Evolutionary conservation across 2,797 vertebrate genomes (phyloP).

Genomic region (Neomorphus geoffroyi): DNA sequence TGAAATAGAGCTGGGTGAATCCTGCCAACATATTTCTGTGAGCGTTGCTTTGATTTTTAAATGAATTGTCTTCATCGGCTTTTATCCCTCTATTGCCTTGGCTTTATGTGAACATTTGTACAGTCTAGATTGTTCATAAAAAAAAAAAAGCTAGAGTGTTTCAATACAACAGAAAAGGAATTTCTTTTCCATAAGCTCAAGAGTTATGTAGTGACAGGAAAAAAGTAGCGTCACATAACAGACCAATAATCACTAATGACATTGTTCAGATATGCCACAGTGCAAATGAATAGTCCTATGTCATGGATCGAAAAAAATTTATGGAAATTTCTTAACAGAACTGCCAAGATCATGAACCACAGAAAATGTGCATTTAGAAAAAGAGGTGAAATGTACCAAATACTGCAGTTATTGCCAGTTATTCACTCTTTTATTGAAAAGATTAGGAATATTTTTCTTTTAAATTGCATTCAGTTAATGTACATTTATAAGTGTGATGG

Average conservation of each 20-base stretch:
- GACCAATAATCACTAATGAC: constrained; percentile 18
- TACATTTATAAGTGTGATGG: constrained; percentile 31
- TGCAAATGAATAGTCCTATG: background rate
- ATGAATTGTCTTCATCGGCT: constrained; percentile 62
- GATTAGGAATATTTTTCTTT: constrained; percentile 52
- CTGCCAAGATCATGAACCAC: background rate
- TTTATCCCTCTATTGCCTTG: constrained; percentile 48
- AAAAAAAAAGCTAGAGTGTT: background rate
- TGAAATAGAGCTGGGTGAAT: constrained; percentile 48
- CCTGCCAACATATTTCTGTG: constrained; percentile 63
- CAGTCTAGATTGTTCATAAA: constrained; percentile 21
- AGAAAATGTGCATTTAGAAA: background rate
- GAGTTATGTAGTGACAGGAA: background rate
- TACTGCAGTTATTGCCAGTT: background rate
- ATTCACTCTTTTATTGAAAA: constrained; percentile 6
- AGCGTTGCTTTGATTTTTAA: constrained; percentile 60
- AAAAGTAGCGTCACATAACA: background rate
- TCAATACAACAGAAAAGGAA: constrained; percentile 37
- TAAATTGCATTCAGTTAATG: constrained; percentile 18
- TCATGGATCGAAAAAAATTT: background rate
- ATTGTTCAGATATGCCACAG: background rate
- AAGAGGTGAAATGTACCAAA: background rate
- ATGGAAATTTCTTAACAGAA: background rate
- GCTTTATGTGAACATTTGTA: constrained; percentile 48
- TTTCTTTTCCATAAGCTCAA: background rate